Conservation (phyloP, 2,113 vertebrate species). For the Pagrus major region DNA sequence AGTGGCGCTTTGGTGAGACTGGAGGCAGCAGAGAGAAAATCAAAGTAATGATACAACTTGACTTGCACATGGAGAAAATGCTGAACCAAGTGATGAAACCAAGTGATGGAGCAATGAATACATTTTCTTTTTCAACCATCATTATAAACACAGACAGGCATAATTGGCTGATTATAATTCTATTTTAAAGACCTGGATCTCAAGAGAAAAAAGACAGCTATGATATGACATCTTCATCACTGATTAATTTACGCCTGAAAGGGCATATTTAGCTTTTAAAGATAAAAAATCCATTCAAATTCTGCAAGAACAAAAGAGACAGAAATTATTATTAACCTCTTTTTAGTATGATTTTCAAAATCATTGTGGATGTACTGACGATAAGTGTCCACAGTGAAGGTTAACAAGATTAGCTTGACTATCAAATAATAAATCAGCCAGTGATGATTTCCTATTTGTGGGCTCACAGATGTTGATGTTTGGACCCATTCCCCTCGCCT, state of each 20-base stretch:
- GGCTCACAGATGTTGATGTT: constrained; percentile 60
- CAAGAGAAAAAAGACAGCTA: constrained; percentile 37
- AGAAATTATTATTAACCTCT: constrained; percentile 57
- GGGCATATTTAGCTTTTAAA: constrained; percentile 64
- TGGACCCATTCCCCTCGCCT: constrained; percentile 24
- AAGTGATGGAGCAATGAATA: constrained; percentile 58
- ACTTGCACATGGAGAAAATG: constrained; percentile 61
- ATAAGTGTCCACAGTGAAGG: constrained; percentile 70
- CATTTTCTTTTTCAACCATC: constrained; percentile 60
- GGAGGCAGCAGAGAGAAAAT: constrained; percentile 55
- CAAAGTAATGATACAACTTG: constrained; percentile 65
- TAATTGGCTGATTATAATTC: constrained; percentile 61
- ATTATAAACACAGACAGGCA: constrained; percentile 67
- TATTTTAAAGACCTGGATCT: constrained; percentile 65
- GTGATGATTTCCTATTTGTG: constrained; percentile 62
- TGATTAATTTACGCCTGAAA: constrained; percentile 69
- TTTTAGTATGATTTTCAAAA: constrained; percentile 68
- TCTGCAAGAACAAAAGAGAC: constrained; percentile 63
- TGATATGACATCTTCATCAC: constrained; percentile 60
- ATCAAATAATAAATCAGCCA: constrained; percentile 76
- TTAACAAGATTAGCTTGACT: constrained; percentile 77
- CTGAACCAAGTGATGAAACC: constrained; percentile 68
- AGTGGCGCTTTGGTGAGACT: constrained; percentile 35
- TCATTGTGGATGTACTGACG: constrained; percentile 58
- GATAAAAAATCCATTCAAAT: constrained; percentile 59